phyloP scores from a whole-genome alignment of 2,888 invertebrate genomes.

The Drosophila putrida region DNA sequence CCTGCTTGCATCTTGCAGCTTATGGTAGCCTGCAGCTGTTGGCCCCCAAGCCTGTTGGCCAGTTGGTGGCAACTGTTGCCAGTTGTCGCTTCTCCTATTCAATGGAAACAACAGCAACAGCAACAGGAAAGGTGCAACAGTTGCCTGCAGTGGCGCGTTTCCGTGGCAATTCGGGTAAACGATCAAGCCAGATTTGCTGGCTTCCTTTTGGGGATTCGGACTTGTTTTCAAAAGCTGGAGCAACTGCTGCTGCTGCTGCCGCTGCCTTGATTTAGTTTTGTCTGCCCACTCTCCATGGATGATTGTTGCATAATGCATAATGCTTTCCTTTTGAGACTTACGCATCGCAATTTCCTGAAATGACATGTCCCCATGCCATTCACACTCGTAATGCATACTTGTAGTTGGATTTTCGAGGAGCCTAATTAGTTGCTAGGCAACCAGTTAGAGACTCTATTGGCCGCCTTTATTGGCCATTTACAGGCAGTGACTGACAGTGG shows the following conservation, averaged over 20 bases:
- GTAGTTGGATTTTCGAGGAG: slow-evolving; percentile 7
- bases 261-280: slow-evolving; percentile 73
- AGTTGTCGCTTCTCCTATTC: slow-evolving; percentile 30
- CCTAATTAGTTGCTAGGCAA: slow-evolving; percentile 47
- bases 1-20: slow-evolving; percentile 24
- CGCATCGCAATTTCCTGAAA: slow-evolving; percentile 67
- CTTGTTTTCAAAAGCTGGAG: slow-evolving; percentile 32
- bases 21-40: slow-evolving; percentile 23
- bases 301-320: slow-evolving; percentile 61
- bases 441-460: slow-evolving; percentile 18
- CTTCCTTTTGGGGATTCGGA: slow-evolving; percentile 47
- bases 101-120: slow-evolving; percentile 1
- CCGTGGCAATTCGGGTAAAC: slow-evolving; percentile 62
- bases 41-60: slow-evolving; percentile 19
- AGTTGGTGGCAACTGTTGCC: slow-evolving; percentile 9
- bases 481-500: slow-evolving; percentile 5
- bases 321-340: slow-evolving; percentile 42
- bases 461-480: slow-evolving; percentile 45
- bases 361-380: slow-evolving; percentile 14
- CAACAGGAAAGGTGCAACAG: slow-evolving; percentile 22
- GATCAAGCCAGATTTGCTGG: slow-evolving; percentile 34
- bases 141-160: slow-evolving; percentile 40
- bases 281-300: slow-evolving; percentile 41
- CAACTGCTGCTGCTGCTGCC: slow-evolving; percentile 3
- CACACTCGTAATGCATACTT: slow-evolving; percentile 12